Conservation (phyloP, 2,113 vertebrate species). For the Aldabrachelys gigantea region DNA sequence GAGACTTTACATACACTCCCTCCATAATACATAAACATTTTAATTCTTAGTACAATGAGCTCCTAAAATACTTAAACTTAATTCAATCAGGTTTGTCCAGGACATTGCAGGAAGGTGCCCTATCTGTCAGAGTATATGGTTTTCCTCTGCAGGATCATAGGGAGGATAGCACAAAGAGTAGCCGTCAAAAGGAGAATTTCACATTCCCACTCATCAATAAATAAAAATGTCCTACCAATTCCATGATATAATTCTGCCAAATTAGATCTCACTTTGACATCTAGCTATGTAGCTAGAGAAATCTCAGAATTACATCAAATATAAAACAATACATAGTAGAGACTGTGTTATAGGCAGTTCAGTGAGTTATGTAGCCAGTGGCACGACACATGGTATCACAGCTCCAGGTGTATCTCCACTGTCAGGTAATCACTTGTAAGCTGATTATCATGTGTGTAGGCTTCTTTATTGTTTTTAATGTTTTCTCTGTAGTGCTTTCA, state of each 20-base stretch:
- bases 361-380: neutral
- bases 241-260: neutral
- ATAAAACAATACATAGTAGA: neutral
- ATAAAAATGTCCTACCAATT: neutral
- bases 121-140: neutral
- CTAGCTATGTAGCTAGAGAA: neutral
- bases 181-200: neutral
- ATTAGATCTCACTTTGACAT: neutral
- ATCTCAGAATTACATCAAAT: neutral
- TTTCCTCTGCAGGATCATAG: conserved; percentile 1
- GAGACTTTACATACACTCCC: neutral
- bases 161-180: neutral
- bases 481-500: neutral
- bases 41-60: neutral
- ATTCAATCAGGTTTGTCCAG: neutral
- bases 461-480: neutral
- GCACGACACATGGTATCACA: neutral
- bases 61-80: neutral
- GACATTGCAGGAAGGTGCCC: neutral
- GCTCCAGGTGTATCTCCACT: rapidly evolving
- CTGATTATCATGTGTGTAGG: neutral
- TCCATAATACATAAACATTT: neutral
- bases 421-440: neutral
- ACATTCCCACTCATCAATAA: neutral
- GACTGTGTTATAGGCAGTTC: neutral